Conservation (phyloP, 2,888 invertebrate genomes). For the Tipula helvola region DNA sequence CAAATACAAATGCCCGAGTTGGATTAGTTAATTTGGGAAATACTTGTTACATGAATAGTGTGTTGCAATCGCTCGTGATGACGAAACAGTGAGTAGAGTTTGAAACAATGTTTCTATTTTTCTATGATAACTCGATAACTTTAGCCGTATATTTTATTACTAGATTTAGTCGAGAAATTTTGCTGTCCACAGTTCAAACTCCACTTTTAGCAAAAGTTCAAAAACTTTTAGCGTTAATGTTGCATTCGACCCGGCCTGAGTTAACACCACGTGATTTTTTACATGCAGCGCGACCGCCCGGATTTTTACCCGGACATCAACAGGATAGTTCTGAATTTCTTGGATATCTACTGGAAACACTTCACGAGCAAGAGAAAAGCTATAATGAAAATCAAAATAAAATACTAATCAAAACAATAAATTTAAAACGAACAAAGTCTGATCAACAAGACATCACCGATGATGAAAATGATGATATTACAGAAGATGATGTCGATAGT, state of each 20-base stretch:
- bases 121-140: neutral
- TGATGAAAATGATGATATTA: neutral
- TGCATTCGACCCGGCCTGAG: conserved; percentile 51
- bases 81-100: conserved; percentile 50
- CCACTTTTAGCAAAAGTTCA: conserved; percentile 54
- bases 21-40: conserved; percentile 75
- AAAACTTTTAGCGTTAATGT: conserved; percentile 58
- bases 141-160: neutral
- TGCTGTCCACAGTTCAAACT: conserved; percentile 41
- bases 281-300: conserved; percentile 57
- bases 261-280: conserved; percentile 61
- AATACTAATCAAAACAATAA: neutral
- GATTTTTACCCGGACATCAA: conserved; percentile 64
- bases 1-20: conserved; percentile 36
- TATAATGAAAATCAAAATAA: conserved; percentile 4
- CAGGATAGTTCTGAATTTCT: conserved; percentile 84
- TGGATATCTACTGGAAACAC: conserved; percentile 43
- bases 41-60: conserved; percentile 83
- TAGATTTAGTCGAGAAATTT: conserved; percentile 55
- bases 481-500: neutral
- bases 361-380: conserved; percentile 59
- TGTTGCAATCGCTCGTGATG: conserved; percentile 70
- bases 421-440: neutral
- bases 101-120: conserved; percentile 12
- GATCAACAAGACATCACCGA: neutral